Percentiles rank a stretch among this genome's conserved stretches.
phyloP scores from a whole-genome alignment of 2,888 invertebrate genomes.

The Euclidia mi region DNA sequence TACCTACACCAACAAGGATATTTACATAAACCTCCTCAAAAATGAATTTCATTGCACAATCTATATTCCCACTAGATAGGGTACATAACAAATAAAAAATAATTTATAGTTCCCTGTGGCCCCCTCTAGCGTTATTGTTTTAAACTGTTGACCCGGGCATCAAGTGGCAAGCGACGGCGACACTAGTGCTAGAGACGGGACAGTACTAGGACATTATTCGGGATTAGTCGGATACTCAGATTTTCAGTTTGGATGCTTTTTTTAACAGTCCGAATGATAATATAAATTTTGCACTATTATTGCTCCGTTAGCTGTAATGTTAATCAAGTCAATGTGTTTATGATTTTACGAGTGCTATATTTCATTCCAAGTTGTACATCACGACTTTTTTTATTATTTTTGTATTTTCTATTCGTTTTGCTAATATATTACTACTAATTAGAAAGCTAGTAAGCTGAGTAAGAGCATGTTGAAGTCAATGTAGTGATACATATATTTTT shows the following conservation, averaged over 20 bases:
- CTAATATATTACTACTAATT: no score
- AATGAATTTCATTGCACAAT: not conserved
- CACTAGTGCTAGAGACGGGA: slow-evolving; percentile 43
- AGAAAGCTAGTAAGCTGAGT: no score
- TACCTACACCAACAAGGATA: no score
- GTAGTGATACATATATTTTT: no score
- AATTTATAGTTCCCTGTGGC: slow-evolving; percentile 50
- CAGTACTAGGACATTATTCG: not conserved
- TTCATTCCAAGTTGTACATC: not conserved
- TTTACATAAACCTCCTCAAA: not conserved
- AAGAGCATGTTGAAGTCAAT: no score
- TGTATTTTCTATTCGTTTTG: no score
- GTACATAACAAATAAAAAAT: slow-evolving; percentile 1
- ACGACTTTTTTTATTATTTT: slow-evolving; percentile 1
- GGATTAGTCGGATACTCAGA: not conserved
- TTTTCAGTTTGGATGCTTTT: no score
- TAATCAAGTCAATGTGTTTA: no score
- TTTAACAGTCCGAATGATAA: no score
- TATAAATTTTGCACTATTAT: not conserved
- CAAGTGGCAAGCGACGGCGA: slow-evolving; percentile 55
- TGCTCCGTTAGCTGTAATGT: not conserved
- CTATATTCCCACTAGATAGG: not conserved
- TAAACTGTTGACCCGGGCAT: slow-evolving; percentile 59
- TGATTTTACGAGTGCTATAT: not conserved
- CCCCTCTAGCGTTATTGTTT: slow-evolving; percentile 53